Evolutionary conservation across 2,888 invertebrate genomes (phyloP).

Genomic region (Limnephilus auricula): DNA sequence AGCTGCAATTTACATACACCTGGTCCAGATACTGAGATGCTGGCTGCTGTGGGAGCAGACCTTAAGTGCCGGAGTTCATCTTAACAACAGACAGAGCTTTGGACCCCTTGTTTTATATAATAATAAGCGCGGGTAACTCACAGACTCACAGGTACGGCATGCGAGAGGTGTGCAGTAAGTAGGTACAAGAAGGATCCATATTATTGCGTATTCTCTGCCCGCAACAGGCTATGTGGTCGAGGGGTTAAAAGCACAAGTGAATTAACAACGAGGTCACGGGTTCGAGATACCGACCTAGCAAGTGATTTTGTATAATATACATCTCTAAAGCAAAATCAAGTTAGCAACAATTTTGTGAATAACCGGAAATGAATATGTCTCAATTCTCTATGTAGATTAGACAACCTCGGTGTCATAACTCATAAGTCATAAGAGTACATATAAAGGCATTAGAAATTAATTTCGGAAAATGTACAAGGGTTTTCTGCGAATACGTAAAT

Average conservation of each 20-base stretch:
- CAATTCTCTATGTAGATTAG: too few species aligned
- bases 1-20: constrained; percentile 59
- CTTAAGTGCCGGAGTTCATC: constrained; percentile 23
- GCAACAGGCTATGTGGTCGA: not conserved
- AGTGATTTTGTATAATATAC: not conserved
- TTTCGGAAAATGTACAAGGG: too few species aligned
- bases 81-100: not conserved
- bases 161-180: not conserved
- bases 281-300: not conserved
- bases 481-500: too few species aligned
- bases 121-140: not conserved
- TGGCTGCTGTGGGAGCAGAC: not conserved
- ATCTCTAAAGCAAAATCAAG: not conserved
- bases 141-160: not conserved
- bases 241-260: not conserved
- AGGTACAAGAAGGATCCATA: not conserved
- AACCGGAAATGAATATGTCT: not conserved
- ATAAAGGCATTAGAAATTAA: too few species aligned
- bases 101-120: not conserved
- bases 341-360: not conserved
- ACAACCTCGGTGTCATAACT: too few species aligned
- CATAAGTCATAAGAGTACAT: too few species aligned
- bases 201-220: not conserved
- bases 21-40: constrained; percentile 16
- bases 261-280: not conserved